Conservation (phyloP, 1,140 invertebrate genomes). For the Manduca sexta region DNA sequence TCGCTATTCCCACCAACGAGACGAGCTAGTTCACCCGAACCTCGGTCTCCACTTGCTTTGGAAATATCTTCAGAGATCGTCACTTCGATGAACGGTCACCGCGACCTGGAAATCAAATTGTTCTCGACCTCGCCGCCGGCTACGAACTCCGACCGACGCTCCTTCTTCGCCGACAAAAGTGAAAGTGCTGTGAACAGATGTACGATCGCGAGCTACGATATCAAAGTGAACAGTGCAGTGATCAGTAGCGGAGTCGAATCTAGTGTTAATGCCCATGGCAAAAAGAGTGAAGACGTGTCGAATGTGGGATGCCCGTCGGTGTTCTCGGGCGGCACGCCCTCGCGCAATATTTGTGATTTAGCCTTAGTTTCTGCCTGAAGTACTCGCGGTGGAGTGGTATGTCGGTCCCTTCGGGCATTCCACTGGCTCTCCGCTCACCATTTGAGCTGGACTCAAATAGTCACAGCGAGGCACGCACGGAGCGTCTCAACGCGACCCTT, state of each 20-base stretch:
- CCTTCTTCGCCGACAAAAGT: slow-evolving; percentile 65
- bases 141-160: slow-evolving; percentile 53
- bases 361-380: slow-evolving; percentile 66
- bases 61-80: slow-evolving; percentile 86
- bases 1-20: slow-evolving; percentile 73
- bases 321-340: slow-evolving; percentile 33
- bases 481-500: slow-evolving; percentile 53
- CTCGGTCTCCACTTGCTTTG: slow-evolving; percentile 58
- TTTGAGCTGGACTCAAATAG: slow-evolving; percentile 69
- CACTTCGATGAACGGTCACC: slow-evolving; percentile 83
- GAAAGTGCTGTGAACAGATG: slow-evolving; percentile 64
- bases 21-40: slow-evolving; percentile 62
- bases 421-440: slow-evolving; percentile 53
- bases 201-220: slow-evolving; percentile 42
- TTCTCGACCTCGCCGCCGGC: slow-evolving; percentile 76
- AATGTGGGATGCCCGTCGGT: slow-evolving; percentile 44
- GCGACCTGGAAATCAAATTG: slow-evolving; percentile 85
- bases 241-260: slow-evolving; percentile 45
- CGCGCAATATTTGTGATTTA: slow-evolving; percentile 69
- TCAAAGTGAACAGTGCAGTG: slow-evolving; percentile 61
- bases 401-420: slow-evolving; percentile 39
- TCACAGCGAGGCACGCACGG: slow-evolving; percentile 60
- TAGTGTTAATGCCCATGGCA: slow-evolving; percentile 39
- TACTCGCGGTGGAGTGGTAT: slow-evolving; percentile 47
- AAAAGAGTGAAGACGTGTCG: slow-evolving; percentile 50